Evolutionary conservation across 1,140 invertebrate genomes (phyloP).

Genomic region (Zaprionus davidi): DNA sequence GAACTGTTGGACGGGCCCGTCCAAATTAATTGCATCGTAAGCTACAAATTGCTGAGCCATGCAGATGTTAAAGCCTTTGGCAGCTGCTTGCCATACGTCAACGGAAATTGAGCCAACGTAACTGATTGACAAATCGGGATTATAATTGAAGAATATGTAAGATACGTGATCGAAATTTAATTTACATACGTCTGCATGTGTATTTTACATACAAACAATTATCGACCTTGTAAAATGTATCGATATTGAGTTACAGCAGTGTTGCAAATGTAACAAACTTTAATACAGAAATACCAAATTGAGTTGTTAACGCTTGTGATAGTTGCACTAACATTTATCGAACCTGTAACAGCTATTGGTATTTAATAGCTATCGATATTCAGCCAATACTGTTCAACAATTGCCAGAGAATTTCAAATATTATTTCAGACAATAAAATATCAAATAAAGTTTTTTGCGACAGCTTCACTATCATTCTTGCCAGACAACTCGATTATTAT

Average conservation of each 20-base stretch:
- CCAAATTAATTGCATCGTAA: slow-evolving; percentile 35
- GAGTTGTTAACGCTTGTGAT: neutral
- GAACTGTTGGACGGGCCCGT: neutral
- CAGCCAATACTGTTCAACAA: neutral
- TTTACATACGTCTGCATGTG: neutral
- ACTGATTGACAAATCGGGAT: slow-evolving; percentile 22
- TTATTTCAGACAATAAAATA: neutral
- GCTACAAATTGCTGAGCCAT: slow-evolving; percentile 34
- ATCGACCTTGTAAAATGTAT: neutral
- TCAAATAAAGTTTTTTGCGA: neutral
- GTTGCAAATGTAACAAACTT: neutral
- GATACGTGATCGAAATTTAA: neutral
- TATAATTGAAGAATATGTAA: slow-evolving; percentile 5
- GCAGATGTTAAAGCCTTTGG: slow-evolving; percentile 25
- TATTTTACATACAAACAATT: neutral
- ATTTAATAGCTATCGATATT: neutral
- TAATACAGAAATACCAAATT: neutral
- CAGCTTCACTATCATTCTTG: neutral
- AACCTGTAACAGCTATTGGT: neutral
- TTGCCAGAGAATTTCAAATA: neutral
- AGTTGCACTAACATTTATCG: neutral
- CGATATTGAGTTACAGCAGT: neutral
- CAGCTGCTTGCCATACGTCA: slow-evolving; percentile 17
- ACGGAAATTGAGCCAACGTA: slow-evolving; percentile 18
- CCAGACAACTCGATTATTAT: slow-evolving; percentile 8